Percentiles rank a stretch among this genome's conserved stretches.
Evolutionary conservation across 2,888 invertebrate genomes (phyloP).

Genomic region (Euspilapteryx auroguttella): DNA sequence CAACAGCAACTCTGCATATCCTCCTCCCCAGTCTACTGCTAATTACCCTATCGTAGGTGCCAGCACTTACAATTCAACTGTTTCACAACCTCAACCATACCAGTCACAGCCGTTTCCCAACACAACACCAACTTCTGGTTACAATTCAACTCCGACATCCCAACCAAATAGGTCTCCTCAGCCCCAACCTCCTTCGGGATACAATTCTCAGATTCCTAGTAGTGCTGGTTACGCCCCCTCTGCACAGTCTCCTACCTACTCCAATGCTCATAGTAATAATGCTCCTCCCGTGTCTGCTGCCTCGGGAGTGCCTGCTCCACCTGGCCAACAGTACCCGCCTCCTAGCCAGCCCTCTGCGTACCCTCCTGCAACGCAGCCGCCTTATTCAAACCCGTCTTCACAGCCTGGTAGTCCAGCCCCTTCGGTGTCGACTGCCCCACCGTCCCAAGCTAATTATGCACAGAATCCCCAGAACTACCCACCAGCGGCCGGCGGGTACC

Average conservation of each 20-base stretch:
- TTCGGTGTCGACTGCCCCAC: conserved; percentile 54
- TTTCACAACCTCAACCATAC: conserved; percentile 49
- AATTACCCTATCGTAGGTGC: conserved; percentile 44
- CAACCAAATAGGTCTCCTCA: conserved; percentile 60
- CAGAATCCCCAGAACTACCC: conserved; percentile 54
- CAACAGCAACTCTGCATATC: conserved; percentile 46
- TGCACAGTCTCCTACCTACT: conserved; percentile 65
- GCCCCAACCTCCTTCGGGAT: conserved; percentile 56
- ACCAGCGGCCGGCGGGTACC: conserved; percentile 43
- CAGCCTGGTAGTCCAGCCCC: conserved; percentile 56
- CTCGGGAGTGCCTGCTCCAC: conserved; percentile 54
- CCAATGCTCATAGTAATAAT: conserved; percentile 56
- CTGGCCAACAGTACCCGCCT: conserved; percentile 66
- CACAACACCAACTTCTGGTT: conserved; percentile 50
- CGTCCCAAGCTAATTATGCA: conserved; percentile 59
- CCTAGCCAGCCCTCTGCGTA: conserved; percentile 66
- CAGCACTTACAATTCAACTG: conserved; percentile 46
- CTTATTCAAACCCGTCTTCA: conserved; percentile 57
- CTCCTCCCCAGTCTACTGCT: conserved; percentile 39
- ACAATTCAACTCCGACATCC: conserved; percentile 54
- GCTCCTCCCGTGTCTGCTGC: conserved; percentile 44
- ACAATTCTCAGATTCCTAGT: conserved; percentile 59
- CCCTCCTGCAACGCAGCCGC: conserved; percentile 62
- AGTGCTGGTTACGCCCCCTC: conserved; percentile 65
- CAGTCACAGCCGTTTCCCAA: conserved; percentile 53